phyloP scores from a whole-genome alignment of 2,888 invertebrate species.

The Yponomeuta plumbellus region DNA sequence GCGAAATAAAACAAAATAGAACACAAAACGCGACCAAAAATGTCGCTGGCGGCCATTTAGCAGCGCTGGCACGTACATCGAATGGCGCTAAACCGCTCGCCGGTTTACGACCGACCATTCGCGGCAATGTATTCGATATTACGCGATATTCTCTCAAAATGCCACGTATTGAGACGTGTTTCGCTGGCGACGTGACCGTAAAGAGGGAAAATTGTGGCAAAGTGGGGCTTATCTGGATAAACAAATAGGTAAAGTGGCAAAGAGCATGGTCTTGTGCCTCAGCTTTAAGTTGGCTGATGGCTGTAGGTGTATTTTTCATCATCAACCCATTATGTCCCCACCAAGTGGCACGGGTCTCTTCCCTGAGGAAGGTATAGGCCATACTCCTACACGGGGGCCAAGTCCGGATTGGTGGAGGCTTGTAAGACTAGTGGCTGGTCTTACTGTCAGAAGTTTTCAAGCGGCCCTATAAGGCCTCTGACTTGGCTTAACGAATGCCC shows the following conservation, averaged over 20 bases:
- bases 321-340: too few species aligned
- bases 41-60: neutral
- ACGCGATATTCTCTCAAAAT: constrained; percentile 20
- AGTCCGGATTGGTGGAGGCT: too few species aligned
- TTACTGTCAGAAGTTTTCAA: too few species aligned
- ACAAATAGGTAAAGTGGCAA: neutral
- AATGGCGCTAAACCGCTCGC: constrained; percentile 2
- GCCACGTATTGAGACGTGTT: constrained; percentile 5
- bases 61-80: neutral
- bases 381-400: too few species aligned
- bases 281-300: too few species aligned
- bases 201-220: neutral
- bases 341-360: too few species aligned
- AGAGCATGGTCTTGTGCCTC: too few species aligned
- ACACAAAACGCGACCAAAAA: neutral
- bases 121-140: constrained; percentile 14
- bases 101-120: constrained; percentile 4
- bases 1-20: neutral
- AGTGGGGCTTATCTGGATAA: neutral
- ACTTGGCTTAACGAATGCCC: too few species aligned
- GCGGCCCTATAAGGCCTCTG: too few species aligned
- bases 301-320: too few species aligned
- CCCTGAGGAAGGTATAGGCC: too few species aligned
- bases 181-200: neutral
- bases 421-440: too few species aligned